A percentile compares a stretch with the other conserved stretches of the same genome.
phyloP scores from a whole-genome alignment of 2,888 invertebrate species.

The Trisateles emortualis region DNA sequence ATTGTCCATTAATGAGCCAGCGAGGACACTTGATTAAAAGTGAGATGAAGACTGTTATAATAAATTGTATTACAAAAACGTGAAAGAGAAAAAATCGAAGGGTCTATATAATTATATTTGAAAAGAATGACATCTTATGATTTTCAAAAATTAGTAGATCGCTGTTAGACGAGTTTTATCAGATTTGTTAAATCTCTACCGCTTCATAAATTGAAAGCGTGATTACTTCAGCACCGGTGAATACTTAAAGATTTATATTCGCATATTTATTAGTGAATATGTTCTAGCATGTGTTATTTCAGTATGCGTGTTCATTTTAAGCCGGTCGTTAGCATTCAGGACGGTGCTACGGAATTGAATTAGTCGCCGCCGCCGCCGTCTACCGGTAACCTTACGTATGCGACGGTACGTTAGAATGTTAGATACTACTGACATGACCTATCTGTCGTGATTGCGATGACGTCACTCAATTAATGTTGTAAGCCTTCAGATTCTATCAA shows the following conservation, averaged over 20 bases:
- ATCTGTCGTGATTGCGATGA: conserved; percentile 46
- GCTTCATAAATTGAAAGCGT: conserved; percentile 20
- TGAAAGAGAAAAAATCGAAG: conserved; percentile 28
- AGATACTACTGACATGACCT: conserved; percentile 46
- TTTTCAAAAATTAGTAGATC: conserved; percentile 12
- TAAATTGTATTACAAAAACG: conserved; percentile 43
- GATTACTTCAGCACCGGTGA: conserved; percentile 21
- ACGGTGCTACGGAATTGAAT: conserved; percentile 60
- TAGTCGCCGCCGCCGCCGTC: conserved; percentile 54
- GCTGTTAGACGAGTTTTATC: conserved; percentile 25
- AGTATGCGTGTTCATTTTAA: conserved; percentile 57
- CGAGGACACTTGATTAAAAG: conserved; percentile 46
- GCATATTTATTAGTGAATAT: conserved; percentile 43
- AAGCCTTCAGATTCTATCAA: no score
- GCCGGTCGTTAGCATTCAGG: conserved; percentile 62
- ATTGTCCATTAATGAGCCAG: conserved; percentile 45
- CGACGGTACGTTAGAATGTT: conserved; percentile 13
- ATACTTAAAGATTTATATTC: conserved; percentile 30
- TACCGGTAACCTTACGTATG: conserved; percentile 49
- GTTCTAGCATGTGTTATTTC: conserved; percentile 51
- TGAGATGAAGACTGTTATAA: conserved; percentile 38
- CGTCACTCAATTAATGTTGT: conserved; percentile 42
- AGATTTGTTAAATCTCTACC: conserved; percentile 22
- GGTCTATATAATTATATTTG: conserved; percentile 17
- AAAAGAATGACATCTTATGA: conserved; percentile 22